Base-by-base conservation (phyloP, 2,888 invertebrate genomes). In the Platynereis dumerilii region DNA sequence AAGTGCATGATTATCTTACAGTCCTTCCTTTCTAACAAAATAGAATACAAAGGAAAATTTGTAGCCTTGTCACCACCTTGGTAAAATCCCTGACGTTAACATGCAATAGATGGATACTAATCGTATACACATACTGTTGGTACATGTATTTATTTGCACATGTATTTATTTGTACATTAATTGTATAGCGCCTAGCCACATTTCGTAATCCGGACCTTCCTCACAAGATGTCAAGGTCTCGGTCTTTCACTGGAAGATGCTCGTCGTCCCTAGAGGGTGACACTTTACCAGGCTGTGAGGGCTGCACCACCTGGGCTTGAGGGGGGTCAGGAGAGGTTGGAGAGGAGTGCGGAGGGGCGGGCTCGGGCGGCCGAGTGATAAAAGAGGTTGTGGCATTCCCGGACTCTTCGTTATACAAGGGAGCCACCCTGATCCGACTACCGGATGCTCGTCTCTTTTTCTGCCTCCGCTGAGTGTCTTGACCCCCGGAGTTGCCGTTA, bases 171-270 rank as follows among this genome's bases (percentile, higher is more conserved):
- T 48, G 7, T 42, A 10, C 42, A 42, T 17, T 42, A 17, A 42
- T 42, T 42, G n/a, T n/a, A n/a, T n/a, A n/a, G 10, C 42, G 42
- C 42, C 10, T 42, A 10, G 10, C 17, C 42, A 10, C 42, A 10
- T 42, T 42, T 10, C 10, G 42, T 42, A 42, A 58, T 17, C 59
- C 2, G 58, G 22, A 20, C 44, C 20, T 22, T 27, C 5, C 22
- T 76, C 74, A 80, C 65, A 80, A 71, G 57, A 79, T 79, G 66
- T 80, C 80, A 28, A 80, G 65, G 66, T 80, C 80, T 61, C 76
- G 72, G 60, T 80, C 78, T 65, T 77, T 79, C 26, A 79, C 65
- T 34, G 74, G 79, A 55, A 76, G 67, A 28, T 75, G 66, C 7
- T 77, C 76, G 48, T 79, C 79, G 59, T 67, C 67, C 22, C 45